Evolutionary conservation across 2,888 invertebrate species (phyloP).

Genomic region (Stramonita haemastoma): DNA sequence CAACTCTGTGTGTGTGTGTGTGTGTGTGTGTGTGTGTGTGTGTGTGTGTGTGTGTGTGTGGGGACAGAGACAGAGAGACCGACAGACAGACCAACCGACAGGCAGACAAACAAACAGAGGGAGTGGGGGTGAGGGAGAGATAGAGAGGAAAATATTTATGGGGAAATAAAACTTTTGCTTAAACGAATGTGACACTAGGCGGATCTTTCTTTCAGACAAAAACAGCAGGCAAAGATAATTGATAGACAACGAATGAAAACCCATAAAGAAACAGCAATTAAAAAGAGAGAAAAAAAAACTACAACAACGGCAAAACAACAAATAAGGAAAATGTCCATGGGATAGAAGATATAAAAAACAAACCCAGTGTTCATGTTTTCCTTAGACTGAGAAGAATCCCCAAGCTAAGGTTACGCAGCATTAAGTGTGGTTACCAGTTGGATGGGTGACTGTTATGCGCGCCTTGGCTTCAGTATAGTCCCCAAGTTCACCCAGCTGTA

Average conservation of each 20-base stretch:
- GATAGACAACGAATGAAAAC: too few species aligned
- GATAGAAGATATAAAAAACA: too few species aligned
- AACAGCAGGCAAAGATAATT: neutral
- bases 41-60: slow-evolving; percentile 10
- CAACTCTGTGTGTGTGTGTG: neutral
- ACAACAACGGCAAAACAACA: too few species aligned
- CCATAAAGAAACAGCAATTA: too few species aligned
- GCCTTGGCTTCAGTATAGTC: too few species aligned
- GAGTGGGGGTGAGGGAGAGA: neutral
- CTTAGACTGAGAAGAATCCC: neutral
- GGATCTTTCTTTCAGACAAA: neutral
- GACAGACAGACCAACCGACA: too few species aligned
- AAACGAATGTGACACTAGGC: neutral
- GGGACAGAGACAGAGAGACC: neutral
- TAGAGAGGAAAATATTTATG: neutral
- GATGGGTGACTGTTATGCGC: too few species aligned
- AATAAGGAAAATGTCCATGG: too few species aligned
- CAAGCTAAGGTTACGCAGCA: too few species aligned
- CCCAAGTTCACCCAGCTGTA: too few species aligned
- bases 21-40: slow-evolving; percentile 2
- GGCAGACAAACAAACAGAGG: neutral
- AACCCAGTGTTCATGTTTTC: neutral
- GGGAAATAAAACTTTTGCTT: neutral
- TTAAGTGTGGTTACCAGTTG: neutral
- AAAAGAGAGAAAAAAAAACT: too few species aligned